A percentile compares a stretch with the other conserved stretches of the same genome.
phyloP scores from a whole-genome alignment of 2,113 vertebrate species.

The Tyto alba region DNA sequence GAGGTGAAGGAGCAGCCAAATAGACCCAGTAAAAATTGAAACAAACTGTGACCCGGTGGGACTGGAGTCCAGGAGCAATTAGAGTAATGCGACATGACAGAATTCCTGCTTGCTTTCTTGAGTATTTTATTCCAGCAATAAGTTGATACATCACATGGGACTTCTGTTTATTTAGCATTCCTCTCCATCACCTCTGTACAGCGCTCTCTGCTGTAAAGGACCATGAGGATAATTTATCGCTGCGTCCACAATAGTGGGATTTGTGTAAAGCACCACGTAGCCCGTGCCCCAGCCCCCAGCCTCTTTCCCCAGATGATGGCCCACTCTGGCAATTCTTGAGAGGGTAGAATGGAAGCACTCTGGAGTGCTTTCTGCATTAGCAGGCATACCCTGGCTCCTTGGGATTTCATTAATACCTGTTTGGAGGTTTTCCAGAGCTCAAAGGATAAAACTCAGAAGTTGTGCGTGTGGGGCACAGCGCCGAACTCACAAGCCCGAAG shows the following conservation, averaged over 20 bases:
- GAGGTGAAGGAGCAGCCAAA: slow-evolving; percentile 28
- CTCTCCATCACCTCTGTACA: slow-evolving; percentile 18
- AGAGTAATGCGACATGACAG: slow-evolving; percentile 52
- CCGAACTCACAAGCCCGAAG: fast-evolving
- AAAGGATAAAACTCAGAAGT: neutral
- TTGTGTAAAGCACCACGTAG: neutral
- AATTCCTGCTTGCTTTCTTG: slow-evolving; percentile 26
- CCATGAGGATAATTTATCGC: neutral
- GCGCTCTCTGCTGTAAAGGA: neutral
- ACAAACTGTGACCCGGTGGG: slow-evolving; percentile 22
- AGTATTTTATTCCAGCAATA: slow-evolving; percentile 31
- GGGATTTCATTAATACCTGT: neutral
- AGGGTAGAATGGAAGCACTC: neutral
- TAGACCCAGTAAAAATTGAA: slow-evolving; percentile 21
- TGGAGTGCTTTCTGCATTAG: neutral
- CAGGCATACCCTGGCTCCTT: neutral
- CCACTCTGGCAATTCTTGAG: neutral
- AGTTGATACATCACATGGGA: slow-evolving; percentile 45
- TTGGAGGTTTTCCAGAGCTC: neutral
- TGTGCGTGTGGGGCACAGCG: neutral
- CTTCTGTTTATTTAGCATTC: slow-evolving; percentile 49
- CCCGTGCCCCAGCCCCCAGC: neutral
- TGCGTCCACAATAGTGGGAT: neutral
- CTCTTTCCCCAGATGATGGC: neutral
- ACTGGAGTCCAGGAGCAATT: slow-evolving; percentile 23